Evolutionary conservation across 2,888 invertebrate genomes (phyloP), one percentile per base, ranked within the genome.

Genomic region (Scaptomyza reducta): DNA sequence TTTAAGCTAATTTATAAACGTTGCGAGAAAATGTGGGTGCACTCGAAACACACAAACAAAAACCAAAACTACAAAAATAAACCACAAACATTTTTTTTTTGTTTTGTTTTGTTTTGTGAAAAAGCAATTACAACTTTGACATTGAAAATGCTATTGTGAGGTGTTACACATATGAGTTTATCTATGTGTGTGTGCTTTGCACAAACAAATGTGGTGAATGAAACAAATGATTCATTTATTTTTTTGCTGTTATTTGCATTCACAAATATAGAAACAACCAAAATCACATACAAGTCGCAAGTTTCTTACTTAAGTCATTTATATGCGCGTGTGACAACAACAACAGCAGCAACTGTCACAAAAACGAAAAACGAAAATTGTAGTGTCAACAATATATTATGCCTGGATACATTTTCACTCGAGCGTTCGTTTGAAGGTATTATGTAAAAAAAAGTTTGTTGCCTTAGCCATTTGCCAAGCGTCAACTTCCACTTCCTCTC

Each of bases 301-400:
- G 83, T 83, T 77, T 49, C 69, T 70, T 64, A 67, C 83, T 65
- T 61, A 77, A 83, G 70, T 87, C 70, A 68, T 87, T 79, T 74
- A 83, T 69, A 54, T 74, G 49, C 62, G 65, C 74, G 33, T 59
- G 72, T 75, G 85, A 70, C 87, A 67, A 53, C 31, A 33, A 18
- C 53, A 51, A 38, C 50, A 13, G 25, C 22, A 54, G 58, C 42
- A 67, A 47, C 31, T 25, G n/a, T 38, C 33, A 35, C 49, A 11
- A 50, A 44, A 22, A 3, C 22, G 22, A 22, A 22, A 22, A 51
- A 25, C 54, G 40, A 22, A 50, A 46, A 71, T 64, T 56, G 63
- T 70, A 70, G 53, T 66, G 73, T 59, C 59, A 73, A 60, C 59
- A 73, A 16, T 25, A 49, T 50, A 25, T 57, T 50, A 53, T 51